Conservation (phyloP, 2,113 vertebrate genomes). For the Tringa solitaria region DNA sequence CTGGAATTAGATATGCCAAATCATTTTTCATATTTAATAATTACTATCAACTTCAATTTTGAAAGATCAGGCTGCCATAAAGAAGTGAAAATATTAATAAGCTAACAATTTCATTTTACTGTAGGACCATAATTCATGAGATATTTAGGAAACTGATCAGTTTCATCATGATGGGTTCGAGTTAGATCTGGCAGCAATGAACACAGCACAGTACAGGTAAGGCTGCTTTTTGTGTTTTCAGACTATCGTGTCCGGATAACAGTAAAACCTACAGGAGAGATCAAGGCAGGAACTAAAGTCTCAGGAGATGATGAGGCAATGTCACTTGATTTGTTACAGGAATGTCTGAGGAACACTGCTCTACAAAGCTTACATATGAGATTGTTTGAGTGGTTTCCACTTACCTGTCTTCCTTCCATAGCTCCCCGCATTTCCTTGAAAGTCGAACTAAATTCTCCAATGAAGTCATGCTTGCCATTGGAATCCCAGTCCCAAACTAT, state of each 20-base stretch:
- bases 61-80: neutral
- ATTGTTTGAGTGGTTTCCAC: neutral
- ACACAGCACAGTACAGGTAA: neutral
- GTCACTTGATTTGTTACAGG: neutral
- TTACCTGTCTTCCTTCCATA: constrained; percentile 93
- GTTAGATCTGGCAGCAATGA: neutral
- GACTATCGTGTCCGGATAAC: neutral
- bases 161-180: neutral
- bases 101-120: neutral
- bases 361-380: neutral
- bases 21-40: constrained; percentile 6
- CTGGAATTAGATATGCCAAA: neutral
- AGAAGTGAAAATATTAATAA: constrained; percentile 30
- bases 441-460: constrained; percentile 90
- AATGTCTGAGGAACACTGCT: neutral
- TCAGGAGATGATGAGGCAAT: neutral
- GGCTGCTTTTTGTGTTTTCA: neutral
- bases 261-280: neutral
- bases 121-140: neutral
- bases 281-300: neutral
- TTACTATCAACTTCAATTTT: constrained; percentile 3
- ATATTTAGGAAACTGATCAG: neutral
- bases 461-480: constrained; percentile 97
- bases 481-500: constrained; percentile 99
- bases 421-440: constrained; percentile 97